Evolutionary conservation across 2,113 vertebrate species (phyloP).

Genomic region (Sapajus apella): DNA sequence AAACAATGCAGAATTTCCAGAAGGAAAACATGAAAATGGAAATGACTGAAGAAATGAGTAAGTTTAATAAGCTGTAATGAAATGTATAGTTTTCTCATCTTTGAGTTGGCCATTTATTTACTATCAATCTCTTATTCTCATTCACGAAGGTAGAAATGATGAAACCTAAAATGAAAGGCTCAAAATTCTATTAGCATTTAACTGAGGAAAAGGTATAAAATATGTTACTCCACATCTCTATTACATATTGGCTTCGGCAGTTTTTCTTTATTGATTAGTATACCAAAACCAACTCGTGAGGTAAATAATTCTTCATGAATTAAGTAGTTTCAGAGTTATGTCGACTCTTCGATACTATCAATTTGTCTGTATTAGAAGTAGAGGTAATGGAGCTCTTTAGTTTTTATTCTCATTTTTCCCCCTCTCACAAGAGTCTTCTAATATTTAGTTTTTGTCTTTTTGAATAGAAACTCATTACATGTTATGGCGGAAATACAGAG

Average conservation of each 20-base stretch:
- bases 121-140: not conserved
- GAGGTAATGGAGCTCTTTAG: not conserved
- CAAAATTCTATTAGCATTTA: not conserved
- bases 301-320: not conserved
- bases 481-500: not conserved
- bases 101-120: slow-evolving; percentile 11
- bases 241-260: not conserved
- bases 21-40: slow-evolving; percentile 99
- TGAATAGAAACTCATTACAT: not conserved
- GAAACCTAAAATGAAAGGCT: not conserved
- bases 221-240: not conserved
- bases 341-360: not conserved
- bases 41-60: slow-evolving; percentile 99
- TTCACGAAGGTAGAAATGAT: not conserved
- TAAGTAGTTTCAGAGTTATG: not conserved
- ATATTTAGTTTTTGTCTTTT: not conserved
- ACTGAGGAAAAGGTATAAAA: not conserved
- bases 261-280: not conserved
- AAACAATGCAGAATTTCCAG: slow-evolving; percentile 99
- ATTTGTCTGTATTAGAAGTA: not conserved
- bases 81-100: not conserved
- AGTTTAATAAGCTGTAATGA: slow-evolving; percentile 75
- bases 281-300: not conserved
- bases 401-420: not conserved
- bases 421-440: not conserved